phyloP scores from a whole-genome alignment of 2,113 vertebrate genomes.

The Apteryx owenii region DNA sequence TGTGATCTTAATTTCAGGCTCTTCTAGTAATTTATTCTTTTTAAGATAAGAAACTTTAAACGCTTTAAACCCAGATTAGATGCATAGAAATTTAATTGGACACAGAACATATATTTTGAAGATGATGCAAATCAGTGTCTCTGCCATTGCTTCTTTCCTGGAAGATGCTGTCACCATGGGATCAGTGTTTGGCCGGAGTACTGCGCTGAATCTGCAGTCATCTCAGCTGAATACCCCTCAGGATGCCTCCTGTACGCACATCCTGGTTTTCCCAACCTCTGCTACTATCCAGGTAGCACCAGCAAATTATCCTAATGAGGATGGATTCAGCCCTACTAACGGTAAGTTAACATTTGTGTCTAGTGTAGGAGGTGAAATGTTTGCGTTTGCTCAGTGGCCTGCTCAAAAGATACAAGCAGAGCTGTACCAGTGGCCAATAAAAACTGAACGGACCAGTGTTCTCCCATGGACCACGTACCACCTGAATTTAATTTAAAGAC shows the following conservation, averaged over 20 bases:
- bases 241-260: constrained; percentile 97
- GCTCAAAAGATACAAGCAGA: background rate
- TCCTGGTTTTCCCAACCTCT: constrained; percentile 96
- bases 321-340: constrained; percentile 87
- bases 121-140: background rate
- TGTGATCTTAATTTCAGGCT: background rate
- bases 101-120: background rate
- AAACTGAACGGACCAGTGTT: fast-evolving
- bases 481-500: background rate
- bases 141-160: background rate
- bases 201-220: constrained; percentile 94
- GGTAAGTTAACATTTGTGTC: constrained; percentile 73
- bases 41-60: background rate
- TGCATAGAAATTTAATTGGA: background rate
- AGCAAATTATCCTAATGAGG: constrained; percentile 93
- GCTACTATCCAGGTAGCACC: constrained; percentile 95
- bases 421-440: fast-evolving
- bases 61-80: background rate
- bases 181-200: constrained; percentile 96
- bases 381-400: fast-evolving
- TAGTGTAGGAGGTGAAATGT: background rate
- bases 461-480: background rate
- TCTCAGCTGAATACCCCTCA: constrained; percentile 98
- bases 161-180: constrained; percentile 97
- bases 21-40: background rate